Conservation (phyloP, 2,797 vertebrate genomes). For the Alauda arvensis region DNA sequence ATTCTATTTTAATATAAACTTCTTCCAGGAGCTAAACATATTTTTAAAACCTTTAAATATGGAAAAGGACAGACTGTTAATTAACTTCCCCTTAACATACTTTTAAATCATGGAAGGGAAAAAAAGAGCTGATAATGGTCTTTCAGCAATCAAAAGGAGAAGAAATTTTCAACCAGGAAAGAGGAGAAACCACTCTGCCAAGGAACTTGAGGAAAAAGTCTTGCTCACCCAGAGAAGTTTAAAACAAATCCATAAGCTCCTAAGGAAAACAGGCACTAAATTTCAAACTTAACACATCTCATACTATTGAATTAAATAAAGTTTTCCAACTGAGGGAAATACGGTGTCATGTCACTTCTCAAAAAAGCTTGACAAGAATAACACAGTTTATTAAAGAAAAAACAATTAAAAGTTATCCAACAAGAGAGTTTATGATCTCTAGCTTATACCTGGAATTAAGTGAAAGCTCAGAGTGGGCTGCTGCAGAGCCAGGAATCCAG, state of each 20-base stretch:
- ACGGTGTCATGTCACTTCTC: neutral
- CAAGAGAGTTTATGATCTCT: neutral
- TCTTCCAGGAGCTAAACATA: constrained; percentile 20
- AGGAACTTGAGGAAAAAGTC: neutral
- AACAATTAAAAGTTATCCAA: neutral
- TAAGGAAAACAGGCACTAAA: neutral
- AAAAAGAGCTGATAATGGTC: neutral
- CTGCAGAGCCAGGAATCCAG: neutral
- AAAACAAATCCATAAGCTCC: neutral
- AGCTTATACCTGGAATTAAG: neutral
- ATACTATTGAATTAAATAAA: neutral
- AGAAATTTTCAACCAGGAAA: neutral
- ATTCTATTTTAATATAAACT: constrained; percentile 24
- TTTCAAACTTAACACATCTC: neutral
- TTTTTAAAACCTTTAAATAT: constrained; percentile 17
- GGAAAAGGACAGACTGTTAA: constrained; percentile 25
- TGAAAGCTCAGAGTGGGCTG: neutral
- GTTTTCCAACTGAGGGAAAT: neutral
- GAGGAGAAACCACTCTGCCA: neutral
- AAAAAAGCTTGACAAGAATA: neutral
- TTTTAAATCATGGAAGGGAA: neutral
- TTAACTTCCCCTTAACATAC: neutral
- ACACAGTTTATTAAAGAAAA: neutral
- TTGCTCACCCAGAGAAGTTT: neutral
- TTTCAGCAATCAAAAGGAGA: neutral